A percentile compares a stretch with the other conserved stretches of the same genome.
Evolutionary conservation across 2,888 invertebrate species (phyloP).

Genomic region (Diaphora mendica): DNA sequence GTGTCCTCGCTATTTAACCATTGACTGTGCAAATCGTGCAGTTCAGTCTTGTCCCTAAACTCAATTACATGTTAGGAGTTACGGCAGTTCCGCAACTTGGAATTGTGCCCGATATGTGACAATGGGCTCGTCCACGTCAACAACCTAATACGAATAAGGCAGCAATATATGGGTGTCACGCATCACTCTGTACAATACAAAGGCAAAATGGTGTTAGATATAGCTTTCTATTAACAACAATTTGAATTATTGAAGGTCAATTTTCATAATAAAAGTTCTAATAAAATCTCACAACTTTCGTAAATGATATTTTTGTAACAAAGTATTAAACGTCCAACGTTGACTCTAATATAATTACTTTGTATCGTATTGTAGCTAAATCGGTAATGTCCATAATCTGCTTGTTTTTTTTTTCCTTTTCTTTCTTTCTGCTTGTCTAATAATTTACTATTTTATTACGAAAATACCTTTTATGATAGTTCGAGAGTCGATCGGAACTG

Average conservation of each 20-base stretch:
- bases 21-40: neutral
- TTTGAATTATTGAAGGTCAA: neutral
- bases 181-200: neutral
- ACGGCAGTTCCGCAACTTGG: neutral
- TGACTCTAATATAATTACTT: too few species aligned
- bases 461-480: too few species aligned
- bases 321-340: too few species aligned
- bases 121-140: neutral
- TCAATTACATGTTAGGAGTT: neutral
- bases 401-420: too few species aligned
- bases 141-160: neutral
- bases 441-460: too few species aligned
- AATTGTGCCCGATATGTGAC: constrained; percentile 2
- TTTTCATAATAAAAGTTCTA: too few species aligned
- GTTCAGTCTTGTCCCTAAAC: neutral
- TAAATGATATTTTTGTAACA: too few species aligned
- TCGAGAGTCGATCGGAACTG: too few species aligned
- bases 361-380: too few species aligned
- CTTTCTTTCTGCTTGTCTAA: too few species aligned
- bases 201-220: neutral
- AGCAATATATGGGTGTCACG: neutral
- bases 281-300: too few species aligned
- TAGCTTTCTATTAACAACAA: neutral
- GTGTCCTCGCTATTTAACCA: neutral
- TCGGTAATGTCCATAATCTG: too few species aligned